Evolutionary conservation across 30 jellyfish, hydroid and myxozoan genomes (phyloP), one percentile per base, ranked within the genome.

Genomic region (Catostylus mosaicus): DNA sequence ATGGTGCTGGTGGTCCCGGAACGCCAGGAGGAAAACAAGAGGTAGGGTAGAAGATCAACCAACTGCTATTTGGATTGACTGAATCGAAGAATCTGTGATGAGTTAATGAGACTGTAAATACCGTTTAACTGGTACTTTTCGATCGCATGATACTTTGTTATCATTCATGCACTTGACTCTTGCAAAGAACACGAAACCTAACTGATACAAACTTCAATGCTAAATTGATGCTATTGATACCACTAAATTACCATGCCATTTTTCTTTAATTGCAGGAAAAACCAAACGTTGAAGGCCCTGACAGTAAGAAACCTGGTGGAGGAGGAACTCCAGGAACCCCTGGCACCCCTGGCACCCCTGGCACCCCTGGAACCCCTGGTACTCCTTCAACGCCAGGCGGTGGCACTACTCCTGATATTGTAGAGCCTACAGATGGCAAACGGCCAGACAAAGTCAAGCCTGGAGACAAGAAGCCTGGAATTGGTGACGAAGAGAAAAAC

Each of bases 1-100:
- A 33, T 12, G 68, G 72, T 51, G 59, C 75, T 43, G 95, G 95
- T 11, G 95, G 95, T 22, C 95, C 95, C 3, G 95, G 95, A 27
- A 84, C 95, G 0, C 66, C 82, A 0, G 73, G 70, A 3, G 75
- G 83, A 60, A 84, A 84, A 20, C 84, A 84, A 50, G 95, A 73
- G 83, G 92, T 69, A 54, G 36, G 77, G 19, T 31, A 6, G 56
- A 43, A 43, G 38, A 59, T 37, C 2, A 18, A 59, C 19, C 38
- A 3, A 3, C 26, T 24, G 38, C 3, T 59, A 2, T 8, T 6
- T 16, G 56, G 56, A 43, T 43, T 43, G 56, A 43, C 56, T 43
- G 56, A 43, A n/a, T n/a, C n/a, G n/a, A n/a, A n/a, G n/a, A n/a
- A n/a, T n/a, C n/a, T n/a, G n/a, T n/a, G n/a, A n/a, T n/a, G n/a